Evolutionary conservation across 2,888 invertebrate genomes (phyloP).

Genomic region (Protodeltote pygarga): DNA sequence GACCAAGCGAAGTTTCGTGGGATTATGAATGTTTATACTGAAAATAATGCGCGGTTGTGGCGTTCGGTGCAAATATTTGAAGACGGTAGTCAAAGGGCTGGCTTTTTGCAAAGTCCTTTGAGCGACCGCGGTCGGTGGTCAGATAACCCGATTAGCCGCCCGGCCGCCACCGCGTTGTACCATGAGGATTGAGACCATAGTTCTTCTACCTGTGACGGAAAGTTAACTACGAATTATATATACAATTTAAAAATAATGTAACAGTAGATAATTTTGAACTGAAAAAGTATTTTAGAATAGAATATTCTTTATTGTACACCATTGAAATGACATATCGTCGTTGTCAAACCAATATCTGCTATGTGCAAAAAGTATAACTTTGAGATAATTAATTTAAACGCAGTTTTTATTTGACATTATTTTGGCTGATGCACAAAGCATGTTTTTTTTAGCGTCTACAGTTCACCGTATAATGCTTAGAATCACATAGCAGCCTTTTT

Average conservation of each 20-base stretch:
- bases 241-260: background rate
- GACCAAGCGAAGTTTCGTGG: conserved; percentile 65
- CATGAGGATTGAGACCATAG: conserved; percentile 43
- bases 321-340: too few species aligned
- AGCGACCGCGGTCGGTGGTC: conserved; percentile 76
- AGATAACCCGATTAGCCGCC: conserved; percentile 79
- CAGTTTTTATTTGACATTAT: too few species aligned
- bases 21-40: conserved; percentile 84
- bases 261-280: too few species aligned
- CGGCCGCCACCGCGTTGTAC: conserved; percentile 42
- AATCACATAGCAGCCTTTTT: too few species aligned
- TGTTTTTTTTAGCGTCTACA: too few species aligned
- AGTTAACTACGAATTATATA: conserved; percentile 23
- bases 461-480: too few species aligned
- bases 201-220: conserved; percentile 25
- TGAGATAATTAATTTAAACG: too few species aligned
- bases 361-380: too few species aligned
- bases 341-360: too few species aligned
- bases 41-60: conserved; percentile 83
- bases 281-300: too few species aligned
- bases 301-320: too few species aligned
- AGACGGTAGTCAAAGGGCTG: conserved; percentile 80
- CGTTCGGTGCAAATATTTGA: conserved; percentile 83
- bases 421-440: too few species aligned
- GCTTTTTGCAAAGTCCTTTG: conserved; percentile 82